Evolutionary conservation across 2,888 invertebrate genomes (phyloP).

Genomic region (Cepaea hortensis): DNA sequence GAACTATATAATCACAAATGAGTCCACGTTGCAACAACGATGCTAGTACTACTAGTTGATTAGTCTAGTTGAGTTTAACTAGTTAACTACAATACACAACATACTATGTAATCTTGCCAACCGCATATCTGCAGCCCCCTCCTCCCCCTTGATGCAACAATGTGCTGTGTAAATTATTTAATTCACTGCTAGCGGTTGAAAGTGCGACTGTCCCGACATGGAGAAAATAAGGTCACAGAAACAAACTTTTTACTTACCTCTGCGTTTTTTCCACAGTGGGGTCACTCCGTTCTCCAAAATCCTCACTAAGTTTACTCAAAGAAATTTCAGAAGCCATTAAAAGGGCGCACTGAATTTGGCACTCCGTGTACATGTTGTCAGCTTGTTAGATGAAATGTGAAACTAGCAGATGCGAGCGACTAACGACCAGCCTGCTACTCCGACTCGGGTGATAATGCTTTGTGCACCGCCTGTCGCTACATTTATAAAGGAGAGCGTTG

Average conservation of each 20-base stretch:
- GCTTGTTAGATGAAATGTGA: not conserved
- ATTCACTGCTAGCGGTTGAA: no score
- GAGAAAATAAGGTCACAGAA: not conserved
- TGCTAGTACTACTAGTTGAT: no score
- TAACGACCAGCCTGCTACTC: not conserved
- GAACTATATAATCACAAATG: no score
- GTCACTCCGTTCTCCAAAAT: slow-evolving; percentile 43
- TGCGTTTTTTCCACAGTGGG: slow-evolving; percentile 44
- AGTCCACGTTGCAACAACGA: no score
- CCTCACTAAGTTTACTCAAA: slow-evolving; percentile 47
- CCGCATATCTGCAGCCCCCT: no score
- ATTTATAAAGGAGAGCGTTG: slow-evolving; percentile 14
- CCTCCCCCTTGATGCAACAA: no score
- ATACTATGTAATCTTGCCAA: no score
- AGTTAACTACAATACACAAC: no score
- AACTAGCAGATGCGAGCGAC: not conserved
- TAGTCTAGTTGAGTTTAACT: no score
- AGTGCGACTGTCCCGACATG: not conserved
- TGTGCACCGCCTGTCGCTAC: slow-evolving; percentile 33
- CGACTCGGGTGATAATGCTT: slow-evolving; percentile 1
- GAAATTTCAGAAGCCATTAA: slow-evolving; percentile 45
- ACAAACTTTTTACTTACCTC: slow-evolving; percentile 27
- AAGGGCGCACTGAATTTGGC: slow-evolving; percentile 40
- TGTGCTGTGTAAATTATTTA: no score
- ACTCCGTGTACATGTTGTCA: slow-evolving; percentile 44